Percentiles rank a stretch among this genome's conserved stretches.
phyloP scores from a whole-genome alignment of 2,797 vertebrate genomes.

The Pangasius larnaudii region DNA sequence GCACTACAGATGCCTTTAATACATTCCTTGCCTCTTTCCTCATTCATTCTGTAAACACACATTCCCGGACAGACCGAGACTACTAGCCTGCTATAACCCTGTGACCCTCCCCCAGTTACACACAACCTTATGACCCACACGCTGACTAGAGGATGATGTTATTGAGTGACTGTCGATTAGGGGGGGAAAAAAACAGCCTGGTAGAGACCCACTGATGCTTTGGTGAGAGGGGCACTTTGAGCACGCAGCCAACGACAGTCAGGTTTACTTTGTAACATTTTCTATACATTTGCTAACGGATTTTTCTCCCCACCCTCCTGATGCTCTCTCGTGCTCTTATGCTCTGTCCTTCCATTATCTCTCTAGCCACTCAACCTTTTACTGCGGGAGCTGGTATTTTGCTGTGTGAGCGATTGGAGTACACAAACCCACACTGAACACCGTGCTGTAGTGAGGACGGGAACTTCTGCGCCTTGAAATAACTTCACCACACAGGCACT shows the following conservation, averaged over 20 bases:
- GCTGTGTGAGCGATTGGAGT: background rate
- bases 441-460: background rate
- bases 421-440: constrained; percentile 6
- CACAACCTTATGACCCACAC: background rate
- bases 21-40: background rate
- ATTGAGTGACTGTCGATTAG: background rate
- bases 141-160: background rate
- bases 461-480: background rate
- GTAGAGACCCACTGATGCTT: background rate
- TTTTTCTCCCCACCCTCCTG: background rate
- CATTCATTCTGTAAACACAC: background rate
- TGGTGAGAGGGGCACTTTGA: background rate
- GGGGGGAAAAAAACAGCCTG: background rate
- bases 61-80: background rate
- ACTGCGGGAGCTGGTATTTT: background rate
- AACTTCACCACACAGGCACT: background rate
- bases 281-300: background rate
- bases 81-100: background rate
- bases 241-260: background rate
- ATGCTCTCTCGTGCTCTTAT: background rate
- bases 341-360: background rate
- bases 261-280: constrained; percentile 8
- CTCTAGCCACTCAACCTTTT: background rate
- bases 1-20: background rate
- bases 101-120: constrained; percentile 3